Evolutionary conservation across 2,113 vertebrate species (phyloP), one percentile per base, ranked within the genome.

Genomic region (Artemisiospiza belli): DNA sequence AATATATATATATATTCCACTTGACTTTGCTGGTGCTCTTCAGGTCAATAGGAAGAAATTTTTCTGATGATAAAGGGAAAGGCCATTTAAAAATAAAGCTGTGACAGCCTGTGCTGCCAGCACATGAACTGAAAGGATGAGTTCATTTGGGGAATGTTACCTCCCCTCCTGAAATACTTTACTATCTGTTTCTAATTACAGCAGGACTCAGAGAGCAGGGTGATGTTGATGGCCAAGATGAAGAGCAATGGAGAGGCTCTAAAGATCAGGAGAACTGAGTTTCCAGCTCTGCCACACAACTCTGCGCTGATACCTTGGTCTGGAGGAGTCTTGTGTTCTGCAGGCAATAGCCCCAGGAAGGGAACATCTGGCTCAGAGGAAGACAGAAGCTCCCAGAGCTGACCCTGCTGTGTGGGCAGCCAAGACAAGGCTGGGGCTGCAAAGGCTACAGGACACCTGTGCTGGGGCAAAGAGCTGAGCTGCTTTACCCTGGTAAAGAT

Each of bases 31-130:
- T 55, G 59, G 80, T 90, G 83, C 83, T 89, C 67, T 70, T 87
- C 77, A 52, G 95, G 92, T 96, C 97, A 95, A 59, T 51, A 67
- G 90, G 91, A 91, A 91, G 77, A 80, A 67, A 80, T 75, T 72
- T 76, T 87, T 80, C 57, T 25, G 10, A 67, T 90, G 86, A 74
- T 87, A 92, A 82, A 93, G 74, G 76, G 59, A 92, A 95, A 96
- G 90, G 88, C 77, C 89, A 52, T 92, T 95, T 96, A 95, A 96
- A 97, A 97, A 94, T 95, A 95, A 95, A 89, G 57, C 74, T 83
- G 44, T 82, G 79, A 80, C 37, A 77, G 81, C 46, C 47, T 4
- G 0, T 86, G 64, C 75, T 81, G 41, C 67, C 57, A 52, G n/a
- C 52, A 35, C 64, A 63, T 70, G 68, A 90, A 81, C 79, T 70